Evolutionary conservation across 1,140 invertebrate species (phyloP), one percentile per base, ranked within the genome.

Genomic region (Drosophila kohkoa): DNA sequence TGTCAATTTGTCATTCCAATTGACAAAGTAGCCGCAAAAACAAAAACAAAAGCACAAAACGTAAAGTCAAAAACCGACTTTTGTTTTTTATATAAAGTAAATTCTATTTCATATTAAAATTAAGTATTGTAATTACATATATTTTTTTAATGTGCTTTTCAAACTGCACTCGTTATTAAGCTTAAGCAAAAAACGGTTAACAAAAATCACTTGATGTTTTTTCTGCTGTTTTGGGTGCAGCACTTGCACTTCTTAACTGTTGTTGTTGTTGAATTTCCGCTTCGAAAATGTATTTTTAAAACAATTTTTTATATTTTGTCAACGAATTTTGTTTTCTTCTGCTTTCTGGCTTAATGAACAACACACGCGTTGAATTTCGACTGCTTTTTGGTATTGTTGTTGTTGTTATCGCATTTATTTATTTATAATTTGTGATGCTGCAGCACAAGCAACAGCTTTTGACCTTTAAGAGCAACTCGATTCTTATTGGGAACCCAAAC

Each of bases 1-100:
- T 73, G 80, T 67, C 67, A 78, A 78, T 72, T 86, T 86, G 82
- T 81, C 82, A 75, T 75, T 59, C 65, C 52, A 59, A 65, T 72
- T 76, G 74, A 71, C 60, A 76, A 76, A 72, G 63, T 65, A 65
- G 63, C 63, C 63, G 63, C 63, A 65, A 58, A 45, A 16, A n/a
- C 45, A 41, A 48, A 64, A 68, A 46, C 35, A 63, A 54, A 55
- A 28, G 5, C 60, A 71, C 10, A 65, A 51, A 58, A 25, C 32
- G 20, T 20, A 20, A 64, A 46, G 49, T 25, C 13, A 52, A 58
- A 28, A 46, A 5, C 38, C 20, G 20, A 41, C 35, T 51, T 64
- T 13, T 11, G 0, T 10, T 28, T 10, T 20, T 16, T 20, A 3
- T 8, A 3, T 2, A 38, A 54, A 60, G 7, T 15, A 3, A 59